phyloP scores from a whole-genome alignment of 2,113 vertebrate genomes.

The Pollimyrus isidori region DNA sequence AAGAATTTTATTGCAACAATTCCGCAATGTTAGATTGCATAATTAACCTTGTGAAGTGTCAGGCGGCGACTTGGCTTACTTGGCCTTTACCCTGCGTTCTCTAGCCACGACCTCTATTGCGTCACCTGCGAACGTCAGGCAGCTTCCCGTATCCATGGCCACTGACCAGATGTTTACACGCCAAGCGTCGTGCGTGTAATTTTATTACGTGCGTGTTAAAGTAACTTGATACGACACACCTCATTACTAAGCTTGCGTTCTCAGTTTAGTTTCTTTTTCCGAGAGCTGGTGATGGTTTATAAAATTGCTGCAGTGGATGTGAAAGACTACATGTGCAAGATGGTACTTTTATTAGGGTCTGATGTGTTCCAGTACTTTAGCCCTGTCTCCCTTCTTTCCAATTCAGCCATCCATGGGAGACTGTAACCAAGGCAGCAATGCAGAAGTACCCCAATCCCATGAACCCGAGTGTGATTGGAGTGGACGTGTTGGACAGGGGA shows the following conservation, averaged over 20 bases:
- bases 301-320: not conserved
- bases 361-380: not conserved
- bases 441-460: constrained; percentile 97
- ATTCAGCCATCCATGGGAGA: constrained; percentile 92
- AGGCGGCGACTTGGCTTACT: not conserved
- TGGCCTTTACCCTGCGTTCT: constrained; percentile 50
- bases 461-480: constrained; percentile 90
- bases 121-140: constrained; percentile 25
- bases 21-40: constrained; percentile 8
- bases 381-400: not conserved
- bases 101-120: not conserved
- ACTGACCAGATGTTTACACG: constrained; percentile 10
- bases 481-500: constrained; percentile 80
- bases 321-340: not conserved
- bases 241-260: not conserved
- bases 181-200: not conserved
- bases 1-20: not conserved
- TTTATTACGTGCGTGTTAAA: not conserved
- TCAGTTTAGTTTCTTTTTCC: not conserved
- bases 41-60: constrained; percentile 26
- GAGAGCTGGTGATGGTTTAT: not conserved
- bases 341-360: not conserved
- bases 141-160: constrained; percentile 32
- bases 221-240: not conserved
- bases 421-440: constrained; percentile 90